phyloP scores from a whole-genome alignment of 1,140 invertebrate genomes.

The Leptopilina boulardi region DNA sequence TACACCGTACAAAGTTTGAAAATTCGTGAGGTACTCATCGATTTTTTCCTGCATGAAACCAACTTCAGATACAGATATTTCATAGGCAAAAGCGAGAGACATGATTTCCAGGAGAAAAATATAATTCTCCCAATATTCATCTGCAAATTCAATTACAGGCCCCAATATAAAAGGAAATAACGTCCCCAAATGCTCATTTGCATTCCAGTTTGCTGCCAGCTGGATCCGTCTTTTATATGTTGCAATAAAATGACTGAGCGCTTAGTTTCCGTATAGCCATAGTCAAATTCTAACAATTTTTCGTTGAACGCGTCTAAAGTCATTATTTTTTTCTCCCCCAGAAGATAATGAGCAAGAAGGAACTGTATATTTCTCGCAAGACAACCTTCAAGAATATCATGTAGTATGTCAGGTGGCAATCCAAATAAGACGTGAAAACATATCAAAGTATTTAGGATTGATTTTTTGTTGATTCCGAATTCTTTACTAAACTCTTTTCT shows the following conservation, averaged over 20 bases:
- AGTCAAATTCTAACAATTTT: slow-evolving; percentile 7
- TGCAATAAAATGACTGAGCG: background rate
- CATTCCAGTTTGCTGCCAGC: slow-evolving; percentile 1
- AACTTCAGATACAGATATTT: background rate
- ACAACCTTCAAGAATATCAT: background rate
- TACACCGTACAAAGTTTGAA: too few relatives aligned
- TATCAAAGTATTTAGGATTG: background rate
- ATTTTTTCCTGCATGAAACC: background rate
- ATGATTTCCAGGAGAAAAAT: background rate
- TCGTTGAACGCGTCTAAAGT: background rate
- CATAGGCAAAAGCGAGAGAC: background rate
- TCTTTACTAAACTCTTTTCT: background rate
- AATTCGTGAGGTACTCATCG: background rate
- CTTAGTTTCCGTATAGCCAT: slow-evolving; percentile 2
- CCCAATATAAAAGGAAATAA: background rate
- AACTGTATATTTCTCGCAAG: background rate
- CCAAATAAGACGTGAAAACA: background rate
- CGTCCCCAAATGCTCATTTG: background rate
- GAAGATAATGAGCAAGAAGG: background rate
- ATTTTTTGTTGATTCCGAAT: background rate
- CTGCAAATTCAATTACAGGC: background rate
- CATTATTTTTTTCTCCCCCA: background rate
- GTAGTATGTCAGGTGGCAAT: background rate
- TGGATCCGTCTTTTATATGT: background rate
- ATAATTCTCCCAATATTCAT: background rate